phyloP scores from a whole-genome alignment of 2,113 vertebrate species.

The Channa argus region DNA sequence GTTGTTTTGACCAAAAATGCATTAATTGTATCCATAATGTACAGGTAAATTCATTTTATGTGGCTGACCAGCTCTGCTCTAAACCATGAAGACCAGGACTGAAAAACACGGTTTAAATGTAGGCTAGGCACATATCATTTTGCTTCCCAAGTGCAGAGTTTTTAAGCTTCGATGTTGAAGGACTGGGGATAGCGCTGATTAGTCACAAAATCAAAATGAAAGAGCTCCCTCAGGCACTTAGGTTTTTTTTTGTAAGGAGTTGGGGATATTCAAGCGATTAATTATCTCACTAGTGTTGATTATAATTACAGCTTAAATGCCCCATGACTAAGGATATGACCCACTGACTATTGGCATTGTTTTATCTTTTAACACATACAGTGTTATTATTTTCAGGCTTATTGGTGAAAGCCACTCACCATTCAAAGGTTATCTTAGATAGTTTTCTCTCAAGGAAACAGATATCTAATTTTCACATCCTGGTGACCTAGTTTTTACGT shows the following conservation, averaged over 20 bases:
- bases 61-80: neutral
- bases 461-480: conserved; percentile 61
- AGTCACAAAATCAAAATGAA: conserved; percentile 15
- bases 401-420: conserved; percentile 48
- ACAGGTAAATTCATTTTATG: conserved; percentile 6
- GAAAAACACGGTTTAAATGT: conserved; percentile 28
- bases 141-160: conserved; percentile 11
- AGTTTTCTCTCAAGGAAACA: conserved; percentile 36
- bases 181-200: conserved; percentile 25
- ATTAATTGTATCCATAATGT: too few species aligned
- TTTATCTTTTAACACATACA: conserved; percentile 10
- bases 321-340: conserved; percentile 22
- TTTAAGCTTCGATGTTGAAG: conserved; percentile 7
- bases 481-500: conserved; percentile 60
- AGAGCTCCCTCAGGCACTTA: conserved; percentile 9
- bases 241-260: conserved; percentile 1
- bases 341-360: conserved; percentile 37
- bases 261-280: conserved; percentile 27
- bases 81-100: neutral
- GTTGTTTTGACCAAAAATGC: too few species aligned
- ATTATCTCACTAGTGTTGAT: conserved; percentile 42
- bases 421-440: conserved; percentile 19
- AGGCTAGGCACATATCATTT: conserved; percentile 18
- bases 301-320: conserved; percentile 10
- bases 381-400: conserved; percentile 24